Evolutionary conservation across 2,888 invertebrate genomes (phyloP), one percentile per base, ranked within the genome.

Genomic region (Drosophila mulleri): DNA sequence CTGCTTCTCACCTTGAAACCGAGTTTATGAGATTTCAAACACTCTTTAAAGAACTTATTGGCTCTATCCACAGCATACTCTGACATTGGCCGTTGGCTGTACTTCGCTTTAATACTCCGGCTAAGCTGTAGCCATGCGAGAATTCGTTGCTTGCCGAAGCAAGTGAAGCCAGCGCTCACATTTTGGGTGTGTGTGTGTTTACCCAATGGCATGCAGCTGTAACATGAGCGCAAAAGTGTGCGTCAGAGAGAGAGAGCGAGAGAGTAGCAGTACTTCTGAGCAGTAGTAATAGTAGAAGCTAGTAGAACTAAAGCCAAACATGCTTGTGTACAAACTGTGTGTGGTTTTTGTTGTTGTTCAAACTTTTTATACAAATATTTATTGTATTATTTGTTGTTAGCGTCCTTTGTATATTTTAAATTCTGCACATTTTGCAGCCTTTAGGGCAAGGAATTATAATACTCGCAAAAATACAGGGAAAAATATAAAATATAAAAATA

Each of bases 131-230:
- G 14, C 14, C 14, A 45, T 23, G 23, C 23, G 23, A 14, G 14
- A 14, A 45, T 20, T 44, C 14, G 6, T 14, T 44, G 44, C 6
- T 14, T 20, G 42, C 35, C 35, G 4, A 37, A 14, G 18, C 44
- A 12, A 20, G 3, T 7, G 14, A 44, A 20, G 44, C 14, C 14
- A 45, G 23, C 14, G 23, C 3, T 1, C 23, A 23, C 23, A 3
- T 45, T 23, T 23, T 45, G 45, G 16, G 23, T 44, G 44, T 44
- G 44, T 20, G 23, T 44, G 44, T 44, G 44, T 20, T 44, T 44
- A n/a, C 23, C 11, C n/a, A 45, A 23, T 14, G 16, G 14, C 11
- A 8, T 14, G 14, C 5, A 8, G 14, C 5, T 41, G 41, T 42
- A 18, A 18, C 41, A 4, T 23, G 45, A 45, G 45, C 1, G 23